Conservation (phyloP, 2,888 invertebrate genomes). For the Drosophila pegasa region DNA sequence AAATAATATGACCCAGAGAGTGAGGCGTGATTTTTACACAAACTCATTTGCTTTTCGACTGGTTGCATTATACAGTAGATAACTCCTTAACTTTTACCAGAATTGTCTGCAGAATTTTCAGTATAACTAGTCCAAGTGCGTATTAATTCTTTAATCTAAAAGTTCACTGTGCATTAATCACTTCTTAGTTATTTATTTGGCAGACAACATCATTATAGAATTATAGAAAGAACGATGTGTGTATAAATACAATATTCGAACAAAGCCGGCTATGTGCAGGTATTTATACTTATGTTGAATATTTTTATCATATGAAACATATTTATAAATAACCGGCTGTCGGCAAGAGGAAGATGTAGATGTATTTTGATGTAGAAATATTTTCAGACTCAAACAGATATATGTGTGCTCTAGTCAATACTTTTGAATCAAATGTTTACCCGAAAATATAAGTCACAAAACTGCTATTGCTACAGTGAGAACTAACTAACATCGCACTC, state of each 20-base stretch:
- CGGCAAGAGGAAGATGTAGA: background rate
- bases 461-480: background rate
- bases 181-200: too few species aligned
- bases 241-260: background rate
- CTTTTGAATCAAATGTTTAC: background rate
- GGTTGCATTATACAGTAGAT: too few species aligned
- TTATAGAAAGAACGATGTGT: background rate
- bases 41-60: too few species aligned
- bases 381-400: background rate
- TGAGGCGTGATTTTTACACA: too few species aligned
- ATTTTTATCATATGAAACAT: slow-evolving; percentile 1
- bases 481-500: background rate
- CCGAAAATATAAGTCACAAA: background rate
- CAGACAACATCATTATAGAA: too few species aligned
- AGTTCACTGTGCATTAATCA: too few species aligned
- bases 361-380: background rate
- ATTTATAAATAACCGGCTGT: background rate
- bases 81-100: too few species aligned
- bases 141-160: too few species aligned
- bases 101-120: too few species aligned
- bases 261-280: background rate
- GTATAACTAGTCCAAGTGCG: too few species aligned
- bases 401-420: background rate
- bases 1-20: too few species aligned
- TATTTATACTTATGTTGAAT: background rate